phyloP scores from a whole-genome alignment of 2,797 vertebrate species.

The Glossophaga mutica region DNA sequence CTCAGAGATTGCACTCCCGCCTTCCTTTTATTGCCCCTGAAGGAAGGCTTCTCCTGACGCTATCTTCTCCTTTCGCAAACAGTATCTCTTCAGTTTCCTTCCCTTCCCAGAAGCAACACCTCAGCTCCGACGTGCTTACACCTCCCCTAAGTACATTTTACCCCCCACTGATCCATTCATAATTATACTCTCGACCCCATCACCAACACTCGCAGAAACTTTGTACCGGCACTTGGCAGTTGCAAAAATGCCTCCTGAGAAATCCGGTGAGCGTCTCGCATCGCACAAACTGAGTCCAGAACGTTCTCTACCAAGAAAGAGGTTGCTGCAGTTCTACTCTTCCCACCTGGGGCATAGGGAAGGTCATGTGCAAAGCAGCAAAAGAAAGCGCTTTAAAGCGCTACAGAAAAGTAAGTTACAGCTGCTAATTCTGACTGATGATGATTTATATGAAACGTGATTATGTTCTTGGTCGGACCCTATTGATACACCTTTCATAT shows the following conservation, averaged over 20 bases:
- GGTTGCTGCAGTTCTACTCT: background rate
- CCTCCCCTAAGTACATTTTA: background rate
- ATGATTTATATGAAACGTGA: background rate
- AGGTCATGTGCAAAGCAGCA: background rate
- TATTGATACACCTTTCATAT: background rate
- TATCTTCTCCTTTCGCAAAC: background rate
- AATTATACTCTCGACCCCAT: background rate
- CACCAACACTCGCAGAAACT: background rate
- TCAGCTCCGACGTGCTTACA: background rate
- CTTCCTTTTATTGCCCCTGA: background rate
- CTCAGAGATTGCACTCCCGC: background rate
- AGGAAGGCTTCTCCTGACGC: background rate
- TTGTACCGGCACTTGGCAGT: background rate
- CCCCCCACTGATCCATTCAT: background rate
- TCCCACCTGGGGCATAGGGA: background rate
- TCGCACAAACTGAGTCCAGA: background rate
- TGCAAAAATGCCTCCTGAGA: background rate
- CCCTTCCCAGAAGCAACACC: background rate
- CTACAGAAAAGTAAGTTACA: constrained; percentile 25
- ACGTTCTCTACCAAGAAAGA: background rate
- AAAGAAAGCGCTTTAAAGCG: background rate
- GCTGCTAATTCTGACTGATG: background rate
- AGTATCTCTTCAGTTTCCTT: background rate
- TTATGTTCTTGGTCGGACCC: background rate
- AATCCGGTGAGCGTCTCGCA: background rate